These are phyloP conservation scores for Drosophila sordidula DNA, from an alignment of 2,888 invertebrate species.

Conservation along the genomic window DNA sequence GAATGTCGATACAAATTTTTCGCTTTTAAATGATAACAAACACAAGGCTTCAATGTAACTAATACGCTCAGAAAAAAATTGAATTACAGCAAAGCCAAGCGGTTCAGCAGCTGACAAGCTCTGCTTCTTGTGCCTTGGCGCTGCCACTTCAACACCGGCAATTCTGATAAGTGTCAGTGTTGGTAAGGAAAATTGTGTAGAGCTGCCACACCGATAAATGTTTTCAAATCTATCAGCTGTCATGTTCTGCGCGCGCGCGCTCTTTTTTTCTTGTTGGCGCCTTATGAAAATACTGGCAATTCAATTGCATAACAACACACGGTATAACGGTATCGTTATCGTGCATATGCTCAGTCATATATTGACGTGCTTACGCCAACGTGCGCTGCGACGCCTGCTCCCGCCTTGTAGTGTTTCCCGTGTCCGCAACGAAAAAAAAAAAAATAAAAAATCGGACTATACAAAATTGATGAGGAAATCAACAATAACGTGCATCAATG, in stretches of 20 bases:
- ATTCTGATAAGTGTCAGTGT: slow-evolving; percentile 10
- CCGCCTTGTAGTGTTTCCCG: slow-evolving; percentile 37
- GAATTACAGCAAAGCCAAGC: slow-evolving; percentile 66
- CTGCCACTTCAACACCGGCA: slow-evolving; percentile 30
- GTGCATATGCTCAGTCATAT: slow-evolving; percentile 70
- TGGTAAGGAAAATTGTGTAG: slow-evolving; percentile 13
- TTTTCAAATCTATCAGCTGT: slow-evolving; percentile 56
- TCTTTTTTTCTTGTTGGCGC: slow-evolving; percentile 58
- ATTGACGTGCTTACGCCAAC: slow-evolving; percentile 72
- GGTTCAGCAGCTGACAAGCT: slow-evolving; percentile 61
- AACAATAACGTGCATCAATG: slow-evolving; percentile 49
- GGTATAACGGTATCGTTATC: slow-evolving; percentile 75
- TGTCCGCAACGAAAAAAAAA: slow-evolving; percentile 19
- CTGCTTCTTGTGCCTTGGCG: slow-evolving; percentile 9
- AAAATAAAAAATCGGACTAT: slow-evolving; percentile 28
- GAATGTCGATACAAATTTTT: background rate
- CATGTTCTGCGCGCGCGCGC: slow-evolving; percentile 50
- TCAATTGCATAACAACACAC: slow-evolving; percentile 73
- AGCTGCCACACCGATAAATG: background rate
- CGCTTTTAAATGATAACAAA: slow-evolving; percentile 3
- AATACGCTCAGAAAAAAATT: slow-evolving; percentile 46
- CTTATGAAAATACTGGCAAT: slow-evolving; percentile 64
- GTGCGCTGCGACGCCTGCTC: slow-evolving; percentile 44
- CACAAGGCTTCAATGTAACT: slow-evolving; percentile 11
- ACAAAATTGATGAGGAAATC: slow-evolving; percentile 43